Percentiles rank a stretch among this genome's conserved stretches.
These are phyloP conservation scores for Trichopoda pennipes DNA, from an alignment of 2,888 invertebrate genomes.

Conservation along the genomic window DNA sequence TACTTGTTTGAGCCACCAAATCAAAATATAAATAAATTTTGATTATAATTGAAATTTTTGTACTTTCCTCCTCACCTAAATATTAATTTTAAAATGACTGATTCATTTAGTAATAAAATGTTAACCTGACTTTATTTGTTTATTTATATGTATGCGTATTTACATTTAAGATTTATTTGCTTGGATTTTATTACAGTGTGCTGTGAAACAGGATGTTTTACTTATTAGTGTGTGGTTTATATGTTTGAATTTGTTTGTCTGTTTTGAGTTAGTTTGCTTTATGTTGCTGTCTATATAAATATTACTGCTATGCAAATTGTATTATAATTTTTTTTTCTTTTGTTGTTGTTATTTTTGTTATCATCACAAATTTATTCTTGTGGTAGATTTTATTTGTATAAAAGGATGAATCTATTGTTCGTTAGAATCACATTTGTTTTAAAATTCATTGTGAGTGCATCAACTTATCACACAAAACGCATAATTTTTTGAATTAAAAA, in stretches of 20 bases:
- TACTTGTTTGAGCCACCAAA: conserved; percentile 23
- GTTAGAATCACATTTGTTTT: conserved; percentile 46
- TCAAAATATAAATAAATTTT: conserved; percentile 25
- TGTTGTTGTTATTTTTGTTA: conserved; percentile 38
- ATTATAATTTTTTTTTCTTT: neutral
- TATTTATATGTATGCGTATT: neutral
- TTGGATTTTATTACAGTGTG: conserved; percentile 14
- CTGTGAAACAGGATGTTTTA: conserved; percentile 49
- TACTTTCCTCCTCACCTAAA: neutral
- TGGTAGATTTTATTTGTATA: conserved; percentile 47
- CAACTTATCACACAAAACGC: conserved; percentile 13
- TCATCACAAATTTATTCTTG: conserved; percentile 26
- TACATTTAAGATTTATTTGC: conserved; percentile 28
- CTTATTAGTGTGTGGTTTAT: conserved; percentile 48
- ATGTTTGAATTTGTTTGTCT: neutral
- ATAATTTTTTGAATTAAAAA: neutral
- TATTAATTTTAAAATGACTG: conserved; percentile 39
- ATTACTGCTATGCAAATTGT: neutral
- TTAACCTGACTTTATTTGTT: conserved; percentile 25
- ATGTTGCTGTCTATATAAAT: neutral
- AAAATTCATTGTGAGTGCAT: conserved; percentile 59
- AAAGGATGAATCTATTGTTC: conserved; percentile 62
- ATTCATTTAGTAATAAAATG: conserved; percentile 38
- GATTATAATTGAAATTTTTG: conserved; percentile 23
- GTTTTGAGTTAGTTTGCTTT: no score